Conservation (phyloP, 2,888 invertebrate genomes). For the Neoaliturus tenellus region DNA sequence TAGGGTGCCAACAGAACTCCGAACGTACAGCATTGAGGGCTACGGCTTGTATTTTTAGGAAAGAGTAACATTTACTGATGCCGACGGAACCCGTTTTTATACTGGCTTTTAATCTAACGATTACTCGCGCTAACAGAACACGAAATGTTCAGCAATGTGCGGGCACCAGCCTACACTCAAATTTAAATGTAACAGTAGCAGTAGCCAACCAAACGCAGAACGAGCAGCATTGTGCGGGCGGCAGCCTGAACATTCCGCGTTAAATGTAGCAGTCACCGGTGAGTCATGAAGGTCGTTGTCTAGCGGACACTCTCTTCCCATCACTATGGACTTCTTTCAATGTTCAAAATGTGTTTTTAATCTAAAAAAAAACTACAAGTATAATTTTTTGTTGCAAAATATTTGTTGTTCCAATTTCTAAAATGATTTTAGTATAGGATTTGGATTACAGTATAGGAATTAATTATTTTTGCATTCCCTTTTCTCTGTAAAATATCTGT, state of each 20-base stretch:
- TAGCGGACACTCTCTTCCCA: constrained; percentile 28
- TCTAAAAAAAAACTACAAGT: too few relatives aligned
- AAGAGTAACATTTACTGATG: too few relatives aligned
- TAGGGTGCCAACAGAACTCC: neutral
- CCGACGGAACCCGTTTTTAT: too few relatives aligned
- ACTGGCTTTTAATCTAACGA: neutral
- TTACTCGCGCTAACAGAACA: neutral
- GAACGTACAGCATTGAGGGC: neutral
- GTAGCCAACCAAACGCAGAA: neutral
- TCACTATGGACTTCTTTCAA: neutral
- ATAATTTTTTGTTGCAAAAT: too few relatives aligned
- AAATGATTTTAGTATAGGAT: too few relatives aligned
- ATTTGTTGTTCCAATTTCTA: too few relatives aligned
- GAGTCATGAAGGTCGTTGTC: constrained; percentile 51
- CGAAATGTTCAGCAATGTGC: neutral
- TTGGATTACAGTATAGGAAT: too few relatives aligned
- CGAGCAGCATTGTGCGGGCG: neutral
- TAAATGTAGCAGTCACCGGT: constrained; percentile 49
- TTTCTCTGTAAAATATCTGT: too few relatives aligned
- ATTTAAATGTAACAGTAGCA: neutral
- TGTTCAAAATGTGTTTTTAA: too few relatives aligned
- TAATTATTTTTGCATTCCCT: too few relatives aligned
- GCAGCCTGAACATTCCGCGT: constrained; percentile 34
- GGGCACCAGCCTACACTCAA: neutral
- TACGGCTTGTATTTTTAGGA: neutral